A percentile compares a stretch with the other conserved stretches of the same genome.
phyloP scores from a whole-genome alignment of 2,888 invertebrate genomes.

The Mimumesa dahlbomi region DNA sequence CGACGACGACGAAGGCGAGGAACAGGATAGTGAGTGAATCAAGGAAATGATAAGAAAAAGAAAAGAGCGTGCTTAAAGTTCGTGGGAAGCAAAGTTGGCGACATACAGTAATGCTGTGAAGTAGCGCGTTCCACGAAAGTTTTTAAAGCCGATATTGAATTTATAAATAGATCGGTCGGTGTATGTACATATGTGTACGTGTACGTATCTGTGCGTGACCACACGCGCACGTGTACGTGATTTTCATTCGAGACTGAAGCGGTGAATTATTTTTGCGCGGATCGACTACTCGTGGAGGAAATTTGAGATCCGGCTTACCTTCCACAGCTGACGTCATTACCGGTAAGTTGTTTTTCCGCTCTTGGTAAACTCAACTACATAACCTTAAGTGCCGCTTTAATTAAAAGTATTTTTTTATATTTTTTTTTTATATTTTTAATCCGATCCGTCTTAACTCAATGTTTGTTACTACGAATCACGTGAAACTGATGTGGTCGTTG shows the following conservation, averaged over 20 bases:
- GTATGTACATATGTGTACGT: conserved; percentile 57
- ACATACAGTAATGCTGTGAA: conserved; percentile 54
- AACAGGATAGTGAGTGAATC: conserved; percentile 7
- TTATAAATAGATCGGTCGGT: conserved; percentile 55
- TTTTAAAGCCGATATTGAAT: conserved; percentile 54
- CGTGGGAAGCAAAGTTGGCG: conserved; percentile 33
- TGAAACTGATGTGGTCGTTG: too few relatives aligned
- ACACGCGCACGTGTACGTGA: conserved; percentile 66
- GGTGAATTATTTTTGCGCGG: conserved; percentile 67
- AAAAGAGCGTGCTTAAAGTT: conserved; percentile 24
- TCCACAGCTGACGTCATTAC: conserved; percentile 77
- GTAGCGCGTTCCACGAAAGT: conserved; percentile 52
- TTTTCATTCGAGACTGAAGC: conserved; percentile 68
- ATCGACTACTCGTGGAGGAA: conserved; percentile 67
- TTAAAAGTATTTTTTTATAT: not conserved
- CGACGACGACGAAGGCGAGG: conserved; percentile 3
- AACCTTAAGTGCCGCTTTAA: not conserved
- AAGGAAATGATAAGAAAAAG: conserved; percentile 48
- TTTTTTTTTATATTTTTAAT: not conserved
- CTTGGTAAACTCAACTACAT: not conserved
- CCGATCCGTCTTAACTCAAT: too few relatives aligned
- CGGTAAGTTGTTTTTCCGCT: conserved; percentile 70
- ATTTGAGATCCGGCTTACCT: conserved; percentile 74
- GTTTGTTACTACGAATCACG: too few relatives aligned
- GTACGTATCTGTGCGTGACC: conserved; percentile 63